Percentiles rank a stretch among this genome's conserved stretches.
Evolutionary conservation across 2,113 vertebrate genomes (phyloP).

Genomic region (Neotragus moschatus): DNA sequence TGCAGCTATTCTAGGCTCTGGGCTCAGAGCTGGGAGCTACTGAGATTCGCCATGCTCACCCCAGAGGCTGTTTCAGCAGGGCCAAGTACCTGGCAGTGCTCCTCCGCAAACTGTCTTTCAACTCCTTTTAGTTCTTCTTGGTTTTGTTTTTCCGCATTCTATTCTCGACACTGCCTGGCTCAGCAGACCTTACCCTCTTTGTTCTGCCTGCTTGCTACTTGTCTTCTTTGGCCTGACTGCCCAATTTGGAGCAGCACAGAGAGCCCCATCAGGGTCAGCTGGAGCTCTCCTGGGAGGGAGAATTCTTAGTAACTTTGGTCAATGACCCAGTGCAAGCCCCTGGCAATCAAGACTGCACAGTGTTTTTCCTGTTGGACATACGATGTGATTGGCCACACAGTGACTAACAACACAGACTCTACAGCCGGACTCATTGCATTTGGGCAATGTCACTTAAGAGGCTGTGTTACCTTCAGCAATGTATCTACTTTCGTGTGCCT

Average conservation of each 20-base stretch:
- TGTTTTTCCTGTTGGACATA: not conserved
- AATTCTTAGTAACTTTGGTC: not conserved
- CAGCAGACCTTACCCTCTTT: not conserved
- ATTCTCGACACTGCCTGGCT: not conserved
- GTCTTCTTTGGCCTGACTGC: not conserved
- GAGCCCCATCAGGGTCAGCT: not conserved
- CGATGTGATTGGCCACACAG: not conserved
- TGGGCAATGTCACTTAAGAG: not conserved
- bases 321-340: not conserved
- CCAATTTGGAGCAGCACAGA: not conserved
- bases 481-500: not conserved
- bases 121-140: not conserved
- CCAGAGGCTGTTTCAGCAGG: not conserved
- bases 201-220: not conserved
- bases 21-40: not conserved
- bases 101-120: not conserved
- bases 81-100: not conserved
- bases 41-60: not conserved
- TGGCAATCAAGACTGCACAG: not conserved
- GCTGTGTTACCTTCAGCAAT: not conserved
- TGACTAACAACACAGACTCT: not conserved
- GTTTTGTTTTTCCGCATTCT: not conserved
- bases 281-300: not conserved
- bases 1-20: conserved; percentile 44
- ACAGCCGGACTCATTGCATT: not conserved